Evolutionary conservation across 2,113 vertebrate genomes (phyloP).

Genomic region (Nothoprocta pentlandii): DNA sequence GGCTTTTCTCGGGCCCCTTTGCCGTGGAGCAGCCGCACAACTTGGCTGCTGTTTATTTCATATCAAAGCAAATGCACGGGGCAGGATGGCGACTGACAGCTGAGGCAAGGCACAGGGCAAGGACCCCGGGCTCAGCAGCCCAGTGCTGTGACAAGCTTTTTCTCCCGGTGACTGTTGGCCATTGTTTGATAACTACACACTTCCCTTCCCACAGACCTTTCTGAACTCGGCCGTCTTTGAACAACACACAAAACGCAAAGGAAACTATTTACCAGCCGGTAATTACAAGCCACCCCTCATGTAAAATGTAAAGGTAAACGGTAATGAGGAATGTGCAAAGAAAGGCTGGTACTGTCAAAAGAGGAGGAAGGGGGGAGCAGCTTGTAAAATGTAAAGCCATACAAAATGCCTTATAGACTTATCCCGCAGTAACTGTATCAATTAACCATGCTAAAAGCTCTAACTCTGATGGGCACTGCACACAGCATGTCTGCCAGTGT

Average conservation of each 20-base stretch:
- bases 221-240: constrained; percentile 80
- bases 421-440: constrained; percentile 83
- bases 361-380: neutral
- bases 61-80: constrained; percentile 43
- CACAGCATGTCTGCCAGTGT: constrained; percentile 81
- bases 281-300: constrained; percentile 77
- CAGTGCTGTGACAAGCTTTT: constrained; percentile 70
- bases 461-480: constrained; percentile 76
- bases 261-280: constrained; percentile 79
- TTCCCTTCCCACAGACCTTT: constrained; percentile 79
- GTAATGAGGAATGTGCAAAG: constrained; percentile 73
- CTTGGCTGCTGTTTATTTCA: constrained; percentile 7
- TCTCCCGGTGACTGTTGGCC: constrained; percentile 68
- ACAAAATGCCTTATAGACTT: constrained; percentile 81
- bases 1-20: neutral
- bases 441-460: constrained; percentile 83
- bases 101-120: constrained; percentile 45
- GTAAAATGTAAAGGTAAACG: constrained; percentile 80
- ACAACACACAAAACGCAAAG: constrained; percentile 51
- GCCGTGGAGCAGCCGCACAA: neutral
- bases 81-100: constrained; percentile 71
- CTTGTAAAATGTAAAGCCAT: constrained; percentile 74
- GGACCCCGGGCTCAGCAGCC: constrained; percentile 15
- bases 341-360: constrained; percentile 70
- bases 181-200: constrained; percentile 74